Evolutionary conservation across 2,113 vertebrate genomes (phyloP).

Genomic region (Thunnus maccoyii): DNA sequence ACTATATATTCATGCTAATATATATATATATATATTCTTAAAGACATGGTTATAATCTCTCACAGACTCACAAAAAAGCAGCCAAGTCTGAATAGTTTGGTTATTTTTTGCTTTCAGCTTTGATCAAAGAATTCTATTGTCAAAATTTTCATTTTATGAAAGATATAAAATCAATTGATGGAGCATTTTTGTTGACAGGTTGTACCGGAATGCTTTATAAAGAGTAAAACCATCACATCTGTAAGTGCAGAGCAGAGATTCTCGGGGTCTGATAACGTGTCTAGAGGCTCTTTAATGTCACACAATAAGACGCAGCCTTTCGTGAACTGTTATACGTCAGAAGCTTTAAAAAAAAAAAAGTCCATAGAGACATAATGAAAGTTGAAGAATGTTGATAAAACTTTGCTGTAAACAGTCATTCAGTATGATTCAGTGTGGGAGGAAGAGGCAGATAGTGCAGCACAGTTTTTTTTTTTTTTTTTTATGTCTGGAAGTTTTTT

Average conservation of each 20-base stretch:
- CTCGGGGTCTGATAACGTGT: no score
- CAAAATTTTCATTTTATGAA: background rate
- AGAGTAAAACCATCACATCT: background rate
- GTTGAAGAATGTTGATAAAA: constrained; percentile 48
- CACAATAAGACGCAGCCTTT: background rate
- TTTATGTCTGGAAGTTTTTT: constrained; percentile 24
- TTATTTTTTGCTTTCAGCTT: background rate
- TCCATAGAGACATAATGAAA: constrained; percentile 29
- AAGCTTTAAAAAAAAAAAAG: constrained; percentile 3
- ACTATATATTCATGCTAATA: no score
- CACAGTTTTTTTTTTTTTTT: constrained; percentile 2
- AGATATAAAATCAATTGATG: background rate
- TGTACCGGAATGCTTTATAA: background rate
- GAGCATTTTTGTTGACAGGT: background rate
- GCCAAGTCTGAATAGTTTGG: background rate
- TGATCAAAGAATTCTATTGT: background rate
- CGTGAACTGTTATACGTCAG: background rate
- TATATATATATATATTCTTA: no score
- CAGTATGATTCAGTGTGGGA: constrained; percentile 40
- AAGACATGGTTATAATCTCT: no score
- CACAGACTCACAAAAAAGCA: background rate
- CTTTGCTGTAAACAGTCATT: constrained; percentile 20
- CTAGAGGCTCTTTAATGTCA: background rate
- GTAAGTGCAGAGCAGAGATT: background rate
- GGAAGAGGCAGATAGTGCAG: constrained; percentile 37